Base-by-base conservation (phyloP, 2,797 vertebrate species). In the Smutsia temminckii region DNA sequence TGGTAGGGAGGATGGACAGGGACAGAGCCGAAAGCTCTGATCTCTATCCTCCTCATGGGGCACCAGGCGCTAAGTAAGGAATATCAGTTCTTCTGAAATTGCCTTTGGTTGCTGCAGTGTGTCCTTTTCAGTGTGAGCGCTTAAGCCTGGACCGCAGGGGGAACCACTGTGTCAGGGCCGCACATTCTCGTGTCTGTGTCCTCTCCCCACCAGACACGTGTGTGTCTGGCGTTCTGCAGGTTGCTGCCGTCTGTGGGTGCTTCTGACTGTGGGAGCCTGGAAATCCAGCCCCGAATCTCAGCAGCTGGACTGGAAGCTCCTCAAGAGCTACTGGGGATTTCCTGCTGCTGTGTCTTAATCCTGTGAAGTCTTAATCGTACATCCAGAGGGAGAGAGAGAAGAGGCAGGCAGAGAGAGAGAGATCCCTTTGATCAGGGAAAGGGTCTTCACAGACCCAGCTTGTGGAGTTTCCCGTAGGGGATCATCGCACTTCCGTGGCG, bases 201-300 rank as follows among this genome's bases (percentile, higher is more conserved):
- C 40, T 66, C 3, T 1, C 37, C n/a, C 42, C 27, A 32, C 2
- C 9, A 53, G 72, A 81, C 42, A 21, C 27, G 0, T 10, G 12
- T 49, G 20, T 20, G 16, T 3, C 9, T 5, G 0, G 8, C 42
- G 27, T 11, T 49, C 8, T 0, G 1, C 12, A 37, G 18, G 25
- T 1, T 25, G 29, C n/a, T 9, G 1, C 59, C 23, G 1, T 20
- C 53, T 27, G 61, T 23, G 7, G 6, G 40, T 16, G 3, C 32
- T 37, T 29, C 63, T 66, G 3, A 13, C 1, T 1, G 1, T 59
- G n/a, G 1, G 0, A 74, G 77, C 16, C 46, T 32, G 3, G 27
- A 10, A 8, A 4, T 46, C 46, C 46, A 46, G 46, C 46, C 46
- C 46, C 46, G 46, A 46, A 2, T 42, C 51, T 57, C 80, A 10